Evolutionary conservation across 64 coral and sea anemone genomes (phyloP).

Genomic region (Porites lutea): DNA sequence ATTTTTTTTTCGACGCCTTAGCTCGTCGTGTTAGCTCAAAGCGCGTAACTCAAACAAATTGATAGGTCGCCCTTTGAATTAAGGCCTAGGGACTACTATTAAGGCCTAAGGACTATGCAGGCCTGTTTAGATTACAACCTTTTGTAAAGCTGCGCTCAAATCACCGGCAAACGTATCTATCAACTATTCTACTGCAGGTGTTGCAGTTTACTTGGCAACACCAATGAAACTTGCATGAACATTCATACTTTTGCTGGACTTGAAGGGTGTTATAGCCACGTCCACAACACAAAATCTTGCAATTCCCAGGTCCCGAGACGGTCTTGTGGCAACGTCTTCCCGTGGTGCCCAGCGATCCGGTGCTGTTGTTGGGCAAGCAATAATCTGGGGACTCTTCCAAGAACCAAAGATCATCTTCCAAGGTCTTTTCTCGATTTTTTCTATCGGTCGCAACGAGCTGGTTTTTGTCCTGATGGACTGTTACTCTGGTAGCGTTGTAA

Average conservation of each 20-base stretch:
- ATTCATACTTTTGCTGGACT: constrained; percentile 71
- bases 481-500: constrained; percentile 27
- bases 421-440: constrained; percentile 2
- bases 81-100: no score
- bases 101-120: no score
- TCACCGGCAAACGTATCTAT: constrained; percentile 68
- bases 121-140: no score
- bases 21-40: no score
- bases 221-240: constrained; percentile 91
- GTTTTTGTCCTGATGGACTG: constrained; percentile 70
- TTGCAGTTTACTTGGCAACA: constrained; percentile 86
- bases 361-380: constrained; percentile 56
- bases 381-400: constrained; percentile 89
- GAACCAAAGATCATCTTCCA: constrained; percentile 77
- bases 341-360: constrained; percentile 83
- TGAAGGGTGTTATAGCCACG: constrained; percentile 90
- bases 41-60: no score
- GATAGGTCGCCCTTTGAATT: no score
- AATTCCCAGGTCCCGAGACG: constrained; percentile 43
- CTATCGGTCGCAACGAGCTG: constrained; percentile 40
- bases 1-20: no score
- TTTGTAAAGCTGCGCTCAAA: no score
- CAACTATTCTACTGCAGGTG: constrained; percentile 69
- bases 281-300: constrained; percentile 82
- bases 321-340: constrained; percentile 73